Base-by-base conservation (phyloP, 2,888 invertebrate genomes). In the Deroplatys truncata region DNA sequence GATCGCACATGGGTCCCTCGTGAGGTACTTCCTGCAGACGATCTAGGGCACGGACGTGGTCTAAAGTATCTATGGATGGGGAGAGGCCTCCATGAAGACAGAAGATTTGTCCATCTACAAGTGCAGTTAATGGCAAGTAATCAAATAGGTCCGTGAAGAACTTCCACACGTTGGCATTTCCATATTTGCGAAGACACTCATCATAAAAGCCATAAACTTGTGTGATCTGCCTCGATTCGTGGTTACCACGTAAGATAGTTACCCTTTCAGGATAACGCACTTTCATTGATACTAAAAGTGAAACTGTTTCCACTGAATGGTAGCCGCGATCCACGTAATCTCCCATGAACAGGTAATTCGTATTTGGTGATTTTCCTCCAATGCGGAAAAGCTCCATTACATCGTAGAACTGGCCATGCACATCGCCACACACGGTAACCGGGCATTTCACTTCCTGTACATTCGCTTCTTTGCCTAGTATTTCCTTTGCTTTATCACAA, bases 161-260 rank as follows among this genome's bases (percentile, higher is more conserved):
- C 91, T 95, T 93, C 95, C 96, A 96, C 8, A 96, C 96, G 29
- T 94, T 94, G 85, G 95, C 94, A 43, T 94, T 95, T 25, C 95
- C 95, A 92, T 96, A 96, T 92, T 96, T 96, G 89, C 95, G 93
- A 87, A 95, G 92, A 92, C 96, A 96, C 92, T 96, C 96, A 92
- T 96, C 96, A 92, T 96, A 96, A 92, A 96, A 96, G 8, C 96
- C 95, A 91, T 95, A 96, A 35, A 95, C 95, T 93, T 96, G 95
- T 85, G 96, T 96, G 89, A 96, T 96, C 92, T 96, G 96, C 89
- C 95, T 92, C 91, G 95, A 95, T 92, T 96, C 95, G 91, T 95
- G 96, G 92, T 96, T 95, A 4, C 95, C 95, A 91, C 96, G 93
- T 89, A 96, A 95, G 85, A 96, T 92, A 89, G 95, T 95, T 91